Evolutionary conservation across 2,797 vertebrate genomes (phyloP), one percentile per base, ranked within the genome.

Genomic region (Myripristis jacobus): DNA sequence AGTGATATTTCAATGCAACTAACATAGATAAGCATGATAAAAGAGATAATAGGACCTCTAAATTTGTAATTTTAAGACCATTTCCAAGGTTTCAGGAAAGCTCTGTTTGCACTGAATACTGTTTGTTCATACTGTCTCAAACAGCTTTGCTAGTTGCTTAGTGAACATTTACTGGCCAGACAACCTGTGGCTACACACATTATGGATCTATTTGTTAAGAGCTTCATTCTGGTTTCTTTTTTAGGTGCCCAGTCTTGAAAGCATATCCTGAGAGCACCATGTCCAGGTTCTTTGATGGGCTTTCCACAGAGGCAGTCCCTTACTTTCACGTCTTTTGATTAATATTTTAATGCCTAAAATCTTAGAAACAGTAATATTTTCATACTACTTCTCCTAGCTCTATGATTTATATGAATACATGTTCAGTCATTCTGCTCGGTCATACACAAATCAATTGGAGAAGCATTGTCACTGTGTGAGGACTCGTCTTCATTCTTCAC

Each of bases 381-480:
- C 48, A 65, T 22, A 73, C 63, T 61, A 66, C 54, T 69, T 80
- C 56, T 71, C 29, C 46, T 64, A 60, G 61, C 18, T 69, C 58
- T 61, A 60, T 10, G 15, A 13, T 54, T 84, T 41, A 58, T 77
- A 71, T 77, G 78, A 84, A 85, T 78, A 84, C 65, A 66, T 77
- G 15, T 41, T 77, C 77, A 86, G 74, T 82, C 74, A 31, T 85
- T 85, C 72, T 88, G 88, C 63, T 91, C 86, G 2, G 81, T 82
- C 67, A 89, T 86, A 56, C 88, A 91, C 89, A 89, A 88, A 31
- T 92, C 91, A 68, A 90, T 66, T 0, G 88, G 89, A 31, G 88
- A 90, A 64, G 91, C 75, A 56, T 89, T 71, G 38, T 90, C 89
- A 4, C 82, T 88, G 54, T 83, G 77, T 0, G 81, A 93, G 63